Evolutionary conservation across 2,113 vertebrate genomes (phyloP).

Genomic region (Romanogobio albipinnatus): DNA sequence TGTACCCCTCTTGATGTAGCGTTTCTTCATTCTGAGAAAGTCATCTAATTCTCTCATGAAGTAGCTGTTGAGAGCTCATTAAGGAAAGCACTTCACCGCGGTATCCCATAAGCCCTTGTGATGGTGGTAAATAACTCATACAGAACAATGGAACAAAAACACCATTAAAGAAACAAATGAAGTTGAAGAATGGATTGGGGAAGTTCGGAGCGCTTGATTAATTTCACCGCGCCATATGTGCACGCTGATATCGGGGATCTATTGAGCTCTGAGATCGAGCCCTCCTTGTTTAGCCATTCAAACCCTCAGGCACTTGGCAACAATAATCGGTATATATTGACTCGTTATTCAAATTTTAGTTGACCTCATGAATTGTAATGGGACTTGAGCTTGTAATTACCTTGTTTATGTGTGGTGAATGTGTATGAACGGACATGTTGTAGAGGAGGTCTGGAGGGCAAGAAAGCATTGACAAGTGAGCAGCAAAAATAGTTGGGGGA

Average conservation of each 20-base stretch:
- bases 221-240: constrained; percentile 51
- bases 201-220: constrained; percentile 57
- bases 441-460: neutral
- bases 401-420: neutral
- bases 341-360: constrained; percentile 23
- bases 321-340: constrained; percentile 40
- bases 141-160: constrained; percentile 59
- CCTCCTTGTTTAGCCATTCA: constrained; percentile 19
- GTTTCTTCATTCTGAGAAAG: constrained; percentile 52
- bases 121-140: constrained; percentile 64
- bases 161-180: constrained; percentile 69
- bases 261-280: constrained; percentile 8
- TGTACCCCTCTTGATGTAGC: constrained; percentile 67
- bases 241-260: constrained; percentile 19
- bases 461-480: neutral
- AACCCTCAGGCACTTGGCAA: constrained; percentile 45
- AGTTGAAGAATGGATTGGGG: constrained; percentile 65
- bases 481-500: neutral
- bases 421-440: neutral
- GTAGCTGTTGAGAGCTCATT: constrained; percentile 65
- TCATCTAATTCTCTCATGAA: constrained; percentile 51
- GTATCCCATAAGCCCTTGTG: constrained; percentile 51
- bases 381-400: constrained; percentile 26
- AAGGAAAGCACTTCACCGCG: constrained; percentile 52
- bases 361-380: constrained; percentile 14